A percentile compares a stretch with the other conserved stretches of the same genome.
phyloP scores from a whole-genome alignment of 2,888 invertebrate species.

The Elysia crispata region DNA sequence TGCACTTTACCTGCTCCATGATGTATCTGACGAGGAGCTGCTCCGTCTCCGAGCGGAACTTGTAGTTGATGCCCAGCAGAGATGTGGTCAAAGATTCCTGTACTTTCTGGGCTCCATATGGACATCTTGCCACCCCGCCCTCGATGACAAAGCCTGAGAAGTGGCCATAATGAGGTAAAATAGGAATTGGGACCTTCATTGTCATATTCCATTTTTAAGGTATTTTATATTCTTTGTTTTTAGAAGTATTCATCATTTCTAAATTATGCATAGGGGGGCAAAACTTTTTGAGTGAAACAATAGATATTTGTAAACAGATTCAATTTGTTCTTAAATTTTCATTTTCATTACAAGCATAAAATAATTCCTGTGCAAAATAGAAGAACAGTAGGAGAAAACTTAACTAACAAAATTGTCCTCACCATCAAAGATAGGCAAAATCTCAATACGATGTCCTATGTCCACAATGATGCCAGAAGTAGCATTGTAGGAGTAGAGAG shows the following conservation, averaged over 20 bases:
- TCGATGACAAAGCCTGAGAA: slow-evolving; percentile 77
- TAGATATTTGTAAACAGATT: too few relatives aligned
- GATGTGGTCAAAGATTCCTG: slow-evolving; percentile 77
- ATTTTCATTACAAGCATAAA: background rate
- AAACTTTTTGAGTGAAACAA: too few relatives aligned
- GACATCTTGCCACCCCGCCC: slow-evolving; percentile 79
- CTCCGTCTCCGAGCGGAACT: slow-evolving; percentile 78
- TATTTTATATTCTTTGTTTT: too few relatives aligned
- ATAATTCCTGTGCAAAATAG: too few relatives aligned
- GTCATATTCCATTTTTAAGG: too few relatives aligned
- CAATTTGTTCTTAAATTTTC: background rate
- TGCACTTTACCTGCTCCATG: slow-evolving; percentile 77
- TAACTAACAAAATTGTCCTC: slow-evolving; percentile 49
- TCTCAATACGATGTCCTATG: slow-evolving; percentile 81
- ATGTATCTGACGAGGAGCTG: slow-evolving; percentile 79
- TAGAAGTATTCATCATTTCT: too few relatives aligned
- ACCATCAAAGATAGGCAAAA: slow-evolving; percentile 81
- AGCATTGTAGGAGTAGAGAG: slow-evolving; percentile 81
- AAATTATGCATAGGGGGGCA: too few relatives aligned
- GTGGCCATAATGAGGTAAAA: too few relatives aligned
- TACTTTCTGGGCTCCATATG: slow-evolving; percentile 80
- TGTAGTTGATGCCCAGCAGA: slow-evolving; percentile 77
- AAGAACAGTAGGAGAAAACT: background rate
- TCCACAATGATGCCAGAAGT: slow-evolving; percentile 82
- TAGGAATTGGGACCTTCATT: too few relatives aligned